phyloP scores from a whole-genome alignment of 2,113 vertebrate species.

The Xyrauchen texanus region DNA sequence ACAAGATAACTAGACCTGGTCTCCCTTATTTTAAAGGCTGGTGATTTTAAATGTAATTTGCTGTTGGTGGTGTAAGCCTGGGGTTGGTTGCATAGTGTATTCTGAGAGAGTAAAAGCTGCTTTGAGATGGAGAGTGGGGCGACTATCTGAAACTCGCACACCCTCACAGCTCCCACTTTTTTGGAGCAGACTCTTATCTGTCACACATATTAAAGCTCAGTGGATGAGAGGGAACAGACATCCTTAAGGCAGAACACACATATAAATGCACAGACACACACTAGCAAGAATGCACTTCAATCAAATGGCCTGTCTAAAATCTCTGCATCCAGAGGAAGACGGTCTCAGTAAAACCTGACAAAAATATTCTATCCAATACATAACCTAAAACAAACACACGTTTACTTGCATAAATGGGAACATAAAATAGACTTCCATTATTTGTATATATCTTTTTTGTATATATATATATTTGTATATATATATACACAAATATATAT shows the following conservation, averaged over 20 bases:
- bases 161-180: slow-evolving; percentile 21
- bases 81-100: not conserved
- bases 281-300: slow-evolving; percentile 14
- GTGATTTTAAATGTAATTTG: slow-evolving; percentile 4
- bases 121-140: slow-evolving; percentile 1
- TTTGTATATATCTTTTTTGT: no score
- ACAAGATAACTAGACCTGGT: no score
- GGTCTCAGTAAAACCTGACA: not conserved
- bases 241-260: slow-evolving; percentile 36
- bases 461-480: no score
- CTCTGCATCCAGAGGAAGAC: slow-evolving; percentile 15
- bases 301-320: not conserved
- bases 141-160: slow-evolving; percentile 38
- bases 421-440: no score
- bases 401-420: not conserved
- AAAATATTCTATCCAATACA: slow-evolving; percentile 28
- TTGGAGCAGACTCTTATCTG: slow-evolving; percentile 32
- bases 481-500: no score
- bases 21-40: not conserved
- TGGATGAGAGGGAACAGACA: slow-evolving; percentile 27
- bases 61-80: not conserved
- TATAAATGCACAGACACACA: slow-evolving; percentile 35
- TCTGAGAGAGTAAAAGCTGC: not conserved
- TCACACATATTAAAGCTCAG: slow-evolving; percentile 34
- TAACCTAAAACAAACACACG: not conserved